Evolutionary conservation across 2,113 vertebrate genomes (phyloP), one percentile per base, ranked within the genome.

Genomic region (Dicerorhinus sumatrensis): DNA sequence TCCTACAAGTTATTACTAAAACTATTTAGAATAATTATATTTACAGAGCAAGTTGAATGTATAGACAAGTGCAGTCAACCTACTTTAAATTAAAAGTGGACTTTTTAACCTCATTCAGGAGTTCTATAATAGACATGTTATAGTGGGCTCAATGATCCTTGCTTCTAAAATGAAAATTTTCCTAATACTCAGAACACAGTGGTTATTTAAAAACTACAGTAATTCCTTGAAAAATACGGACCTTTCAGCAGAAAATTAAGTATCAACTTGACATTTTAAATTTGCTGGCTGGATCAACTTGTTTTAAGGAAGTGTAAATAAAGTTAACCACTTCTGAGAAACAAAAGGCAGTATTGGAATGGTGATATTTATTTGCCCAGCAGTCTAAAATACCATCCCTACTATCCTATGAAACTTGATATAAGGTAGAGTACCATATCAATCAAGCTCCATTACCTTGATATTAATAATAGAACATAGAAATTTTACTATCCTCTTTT

Each of bases 181-280:
- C 33, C 42, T 58, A 80, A 65, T 17, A 86, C 42, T 63, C 21
- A 90, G 21, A 75, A 18, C 3, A 36, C 18, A 67, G 16, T 72
- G 33, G 7, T 91, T 72, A 72, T 63, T 17, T 79, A 39, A 86
- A 93, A 86, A 42, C 6, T 6, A 76, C 0, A 69, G 60, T 17
- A 80, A 70, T 62, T 90, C 33, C 48, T 85, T 91, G 2, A 91
- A 96, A 97, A 89, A n/a, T 12, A 72, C 3, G 87, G 51, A 90
- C 6, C 17, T 31, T 91, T 94, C 60, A 42, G 72, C 17, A 94
- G 67, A 95, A 96, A 93, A 60, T 69, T 93, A 96, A 91, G 20
- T 51, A 83, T 48, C 58, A 93, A 39, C 27, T 91, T 93, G 84
- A 83, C 91, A 97, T 89, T 93, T 93, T 65, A 95, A 96, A 90